phyloP scores from a whole-genome alignment of 2,888 invertebrate genomes.

The Rotaria macrura region DNA sequence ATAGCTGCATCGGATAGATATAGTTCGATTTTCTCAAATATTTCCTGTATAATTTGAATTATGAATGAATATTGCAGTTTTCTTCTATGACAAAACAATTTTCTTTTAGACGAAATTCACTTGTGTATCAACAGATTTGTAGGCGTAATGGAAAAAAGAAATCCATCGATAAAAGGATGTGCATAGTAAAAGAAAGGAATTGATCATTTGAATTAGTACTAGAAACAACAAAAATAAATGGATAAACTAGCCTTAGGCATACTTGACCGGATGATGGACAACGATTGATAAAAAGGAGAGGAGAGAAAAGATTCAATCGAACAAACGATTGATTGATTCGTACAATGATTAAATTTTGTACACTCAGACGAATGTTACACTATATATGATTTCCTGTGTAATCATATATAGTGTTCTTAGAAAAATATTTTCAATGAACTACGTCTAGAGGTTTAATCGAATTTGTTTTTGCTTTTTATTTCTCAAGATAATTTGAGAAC shows the following conservation, averaged over 20 bases:
- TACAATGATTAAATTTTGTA: not conserved
- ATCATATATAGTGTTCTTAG: not conserved
- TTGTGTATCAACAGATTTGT: not conserved
- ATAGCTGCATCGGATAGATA: not conserved
- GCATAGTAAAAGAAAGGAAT: not conserved
- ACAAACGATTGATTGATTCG: not conserved
- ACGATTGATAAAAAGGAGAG: not conserved
- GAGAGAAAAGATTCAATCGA: not conserved
- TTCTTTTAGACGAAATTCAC: not conserved
- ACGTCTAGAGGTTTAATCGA: not conserved
- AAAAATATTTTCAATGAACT: not conserved
- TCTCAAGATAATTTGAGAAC: not conserved
- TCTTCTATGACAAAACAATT: not conserved
- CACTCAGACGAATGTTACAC: not conserved
- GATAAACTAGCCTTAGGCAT: not conserved
- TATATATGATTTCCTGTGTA: not conserved
- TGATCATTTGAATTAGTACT: not conserved
- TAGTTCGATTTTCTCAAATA: not conserved
- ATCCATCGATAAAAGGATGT: not conserved
- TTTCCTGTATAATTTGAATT: not conserved
- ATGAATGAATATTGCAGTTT: not conserved
- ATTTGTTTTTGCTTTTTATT: not conserved
- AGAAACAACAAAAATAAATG: not conserved
- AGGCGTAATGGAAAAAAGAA: not conserved
- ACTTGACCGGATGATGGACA: not conserved